phyloP scores from a whole-genome alignment of 2,797 vertebrate genomes.

The Austrolebias charrua region DNA sequence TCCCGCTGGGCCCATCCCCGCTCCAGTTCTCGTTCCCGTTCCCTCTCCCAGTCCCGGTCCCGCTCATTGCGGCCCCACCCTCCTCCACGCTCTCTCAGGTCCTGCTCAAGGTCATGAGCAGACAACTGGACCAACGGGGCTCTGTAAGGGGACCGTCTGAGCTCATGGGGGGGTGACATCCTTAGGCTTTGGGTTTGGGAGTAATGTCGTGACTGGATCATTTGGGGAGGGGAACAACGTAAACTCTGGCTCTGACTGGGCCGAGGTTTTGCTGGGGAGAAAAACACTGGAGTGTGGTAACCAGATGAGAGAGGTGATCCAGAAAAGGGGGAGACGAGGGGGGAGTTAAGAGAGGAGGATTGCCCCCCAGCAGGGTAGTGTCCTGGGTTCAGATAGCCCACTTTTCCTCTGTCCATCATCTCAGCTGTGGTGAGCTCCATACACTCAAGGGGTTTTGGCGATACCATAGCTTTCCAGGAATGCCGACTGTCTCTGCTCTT shows the following conservation, averaged over 20 bases:
- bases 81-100: conserved; percentile 63
- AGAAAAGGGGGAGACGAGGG: conserved; percentile 78
- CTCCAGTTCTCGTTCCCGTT: conserved; percentile 71
- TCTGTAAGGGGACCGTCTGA: conserved; percentile 66
- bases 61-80: conserved; percentile 68
- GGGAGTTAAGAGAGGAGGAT: conserved; percentile 73
- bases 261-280: conserved; percentile 78
- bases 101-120: conserved; percentile 72
- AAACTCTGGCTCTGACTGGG: conserved; percentile 79
- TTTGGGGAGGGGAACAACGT: conserved; percentile 75
- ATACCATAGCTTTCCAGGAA: conserved; percentile 91
- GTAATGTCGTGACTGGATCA: conserved; percentile 71
- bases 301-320: conserved; percentile 79
- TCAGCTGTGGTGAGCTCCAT: conserved; percentile 76
- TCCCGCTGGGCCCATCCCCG: conserved; percentile 73
- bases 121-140: conserved; percentile 71
- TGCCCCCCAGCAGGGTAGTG: conserved; percentile 67
- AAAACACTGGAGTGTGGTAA: conserved; percentile 81
- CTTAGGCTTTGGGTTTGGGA: conserved; percentile 78
- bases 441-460: conserved; percentile 85
- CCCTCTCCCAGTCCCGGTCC: conserved; percentile 69
- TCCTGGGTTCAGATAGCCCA: conserved; percentile 71
- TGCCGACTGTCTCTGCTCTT: conserved; percentile 83
- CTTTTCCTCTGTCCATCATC: conserved; percentile 72
- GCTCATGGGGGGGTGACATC: conserved; percentile 69